phyloP scores from a whole-genome alignment of 1,140 invertebrate species.

The Penaeus indicus region DNA sequence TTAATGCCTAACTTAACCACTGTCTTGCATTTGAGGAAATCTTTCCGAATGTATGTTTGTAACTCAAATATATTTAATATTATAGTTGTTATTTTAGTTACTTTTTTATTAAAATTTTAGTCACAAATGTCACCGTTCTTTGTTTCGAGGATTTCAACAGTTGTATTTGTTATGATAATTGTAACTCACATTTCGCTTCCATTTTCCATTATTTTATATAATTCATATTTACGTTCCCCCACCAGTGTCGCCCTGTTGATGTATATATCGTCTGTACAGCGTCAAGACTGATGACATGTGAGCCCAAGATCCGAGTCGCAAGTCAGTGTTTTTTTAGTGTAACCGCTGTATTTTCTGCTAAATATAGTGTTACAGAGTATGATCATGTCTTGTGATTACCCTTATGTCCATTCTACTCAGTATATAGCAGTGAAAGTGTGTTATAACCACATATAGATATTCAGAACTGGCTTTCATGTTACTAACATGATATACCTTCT shows the following conservation, averaged over 20 bases:
- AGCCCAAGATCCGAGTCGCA: constrained; percentile 43
- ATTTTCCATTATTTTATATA: constrained; percentile 23
- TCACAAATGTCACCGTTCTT: constrained; percentile 7
- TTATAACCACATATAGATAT: neutral
- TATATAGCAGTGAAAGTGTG: neutral
- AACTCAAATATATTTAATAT: constrained; percentile 51
- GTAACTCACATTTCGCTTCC: constrained; percentile 32
- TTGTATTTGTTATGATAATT: constrained; percentile 26
- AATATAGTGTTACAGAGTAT: constrained; percentile 60
- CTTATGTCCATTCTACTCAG: neutral
- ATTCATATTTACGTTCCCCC: constrained; percentile 20
- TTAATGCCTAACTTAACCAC: constrained; percentile 45
- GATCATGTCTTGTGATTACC: neutral
- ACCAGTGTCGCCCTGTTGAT: constrained; percentile 28
- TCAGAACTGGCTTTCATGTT: neutral
- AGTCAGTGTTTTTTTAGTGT: constrained; percentile 59
- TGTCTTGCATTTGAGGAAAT: constrained; percentile 38
- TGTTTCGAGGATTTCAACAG: constrained; percentile 15
- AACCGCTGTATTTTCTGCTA: constrained; percentile 60
- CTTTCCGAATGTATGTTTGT: constrained; percentile 43
- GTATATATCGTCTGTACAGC: constrained; percentile 55
- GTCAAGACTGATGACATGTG: constrained; percentile 32
- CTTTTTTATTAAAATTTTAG: constrained; percentile 46
- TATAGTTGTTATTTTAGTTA: constrained; percentile 26
- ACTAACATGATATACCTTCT: too few species aligned